Evolutionary conservation across 2,888 invertebrate species (phyloP).

Genomic region (Drosophila recens): DNA sequence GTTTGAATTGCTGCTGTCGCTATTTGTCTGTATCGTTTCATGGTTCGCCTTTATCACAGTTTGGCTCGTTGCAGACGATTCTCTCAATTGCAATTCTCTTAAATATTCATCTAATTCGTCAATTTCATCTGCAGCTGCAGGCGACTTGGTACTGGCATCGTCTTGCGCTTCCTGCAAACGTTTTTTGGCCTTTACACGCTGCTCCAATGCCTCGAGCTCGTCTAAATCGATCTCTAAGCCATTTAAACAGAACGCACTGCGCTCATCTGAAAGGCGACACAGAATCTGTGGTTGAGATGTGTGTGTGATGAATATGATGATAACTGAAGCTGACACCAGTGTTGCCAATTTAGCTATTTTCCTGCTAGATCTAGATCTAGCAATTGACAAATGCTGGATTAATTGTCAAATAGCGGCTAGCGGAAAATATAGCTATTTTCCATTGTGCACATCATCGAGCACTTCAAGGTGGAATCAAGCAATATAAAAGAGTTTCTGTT

Average conservation of each 20-base stretch:
- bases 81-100: constrained; percentile 82
- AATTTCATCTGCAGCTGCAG: constrained; percentile 54
- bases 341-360: too few relatives aligned
- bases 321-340: not conserved
- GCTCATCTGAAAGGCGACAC: constrained; percentile 83
- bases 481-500: too few relatives aligned
- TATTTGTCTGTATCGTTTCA: constrained; percentile 23
- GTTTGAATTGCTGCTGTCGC: constrained; percentile 29
- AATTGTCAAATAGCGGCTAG: too few relatives aligned
- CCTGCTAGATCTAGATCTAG: too few relatives aligned
- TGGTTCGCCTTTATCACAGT: constrained; percentile 47
- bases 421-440: too few relatives aligned
- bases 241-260: constrained; percentile 84
- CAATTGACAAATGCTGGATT: too few relatives aligned
- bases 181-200: constrained; percentile 82
- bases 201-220: constrained; percentile 84
- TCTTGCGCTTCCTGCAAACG: constrained; percentile 44
- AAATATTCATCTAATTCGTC: constrained; percentile 85
- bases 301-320: not conserved
- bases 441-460: too few relatives aligned
- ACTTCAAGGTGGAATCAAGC: too few relatives aligned
- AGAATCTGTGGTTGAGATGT: constrained; percentile 64
- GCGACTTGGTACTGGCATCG: constrained; percentile 18
- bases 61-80: constrained; percentile 33
- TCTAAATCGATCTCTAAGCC: constrained; percentile 86